phyloP scores from a whole-genome alignment of 2,113 vertebrate genomes.

The Podiceps cristatus region DNA sequence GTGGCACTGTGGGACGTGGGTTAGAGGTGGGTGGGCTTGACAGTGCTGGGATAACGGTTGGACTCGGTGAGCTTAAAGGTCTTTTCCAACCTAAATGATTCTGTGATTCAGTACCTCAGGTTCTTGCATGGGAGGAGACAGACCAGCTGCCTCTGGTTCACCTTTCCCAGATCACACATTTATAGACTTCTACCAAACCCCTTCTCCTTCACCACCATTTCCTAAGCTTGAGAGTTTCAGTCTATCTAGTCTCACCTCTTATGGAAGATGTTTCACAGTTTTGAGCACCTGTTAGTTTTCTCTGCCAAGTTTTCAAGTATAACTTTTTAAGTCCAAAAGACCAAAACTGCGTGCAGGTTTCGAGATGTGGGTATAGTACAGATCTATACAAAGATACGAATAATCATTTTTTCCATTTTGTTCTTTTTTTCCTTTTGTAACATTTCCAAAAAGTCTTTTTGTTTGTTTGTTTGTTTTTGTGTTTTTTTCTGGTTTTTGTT shows the following conservation, averaged over 20 bases:
- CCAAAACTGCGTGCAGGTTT: too few species aligned
- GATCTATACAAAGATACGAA: too few species aligned
- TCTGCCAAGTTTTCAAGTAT: background rate
- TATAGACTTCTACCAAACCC: background rate
- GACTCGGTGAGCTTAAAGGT: background rate
- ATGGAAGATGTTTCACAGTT: accelerated
- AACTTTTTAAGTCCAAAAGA: background rate
- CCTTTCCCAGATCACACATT: background rate
- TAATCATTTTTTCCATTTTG: background rate
- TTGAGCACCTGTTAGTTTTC: background rate
- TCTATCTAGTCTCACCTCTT: background rate
- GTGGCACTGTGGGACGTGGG: background rate
- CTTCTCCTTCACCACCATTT: too few species aligned
- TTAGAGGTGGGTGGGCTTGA: too few species aligned
- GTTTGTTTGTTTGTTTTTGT: too few species aligned
- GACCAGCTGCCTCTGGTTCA: background rate
- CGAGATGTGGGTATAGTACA: background rate
- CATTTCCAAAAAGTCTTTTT: too few species aligned
- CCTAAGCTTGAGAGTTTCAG: background rate
- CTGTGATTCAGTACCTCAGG: background rate
- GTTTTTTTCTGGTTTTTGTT: background rate
- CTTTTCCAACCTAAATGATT: too few species aligned
- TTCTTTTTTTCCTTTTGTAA: background rate
- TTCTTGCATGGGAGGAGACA: background rate
- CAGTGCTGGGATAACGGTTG: background rate